Percentiles rank a stretch among this genome's conserved stretches.
These are phyloP conservation scores for Phaethornis superciliosus DNA, from an alignment of 2,113 vertebrate species.

Conservation along the genomic window DNA sequence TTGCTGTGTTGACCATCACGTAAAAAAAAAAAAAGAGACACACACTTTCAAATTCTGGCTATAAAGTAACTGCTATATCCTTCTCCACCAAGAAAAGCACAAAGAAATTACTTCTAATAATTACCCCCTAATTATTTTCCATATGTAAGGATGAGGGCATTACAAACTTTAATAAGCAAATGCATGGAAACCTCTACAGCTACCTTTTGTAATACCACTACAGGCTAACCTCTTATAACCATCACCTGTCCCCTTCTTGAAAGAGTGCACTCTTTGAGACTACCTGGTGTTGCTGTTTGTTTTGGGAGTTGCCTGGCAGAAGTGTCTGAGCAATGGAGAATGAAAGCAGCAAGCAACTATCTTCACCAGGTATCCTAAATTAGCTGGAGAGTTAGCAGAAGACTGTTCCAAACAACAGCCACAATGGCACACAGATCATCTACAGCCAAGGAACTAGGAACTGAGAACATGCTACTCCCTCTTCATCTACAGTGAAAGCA, in stretches of 20 bases:
- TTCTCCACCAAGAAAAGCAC: neutral
- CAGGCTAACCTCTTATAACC: neutral
- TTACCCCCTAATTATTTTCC: neutral
- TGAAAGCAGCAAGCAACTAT: neutral
- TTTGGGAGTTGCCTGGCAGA: conserved; percentile 33
- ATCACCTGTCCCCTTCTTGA: neutral
- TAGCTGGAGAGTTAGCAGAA: neutral
- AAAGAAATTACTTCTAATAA: neutral
- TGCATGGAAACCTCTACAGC: neutral
- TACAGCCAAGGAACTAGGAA: neutral
- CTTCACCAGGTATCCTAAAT: neutral
- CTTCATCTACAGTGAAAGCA: neutral
- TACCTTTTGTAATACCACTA: neutral
- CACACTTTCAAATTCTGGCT: neutral
- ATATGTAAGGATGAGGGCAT: neutral
- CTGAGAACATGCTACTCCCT: neutral
- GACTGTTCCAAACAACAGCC: neutral
- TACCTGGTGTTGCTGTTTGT: neutral
- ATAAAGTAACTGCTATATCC: neutral
- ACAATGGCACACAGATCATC: rapidly evolving
- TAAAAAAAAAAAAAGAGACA: neutral
- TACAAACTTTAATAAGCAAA: neutral
- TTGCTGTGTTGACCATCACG: neutral
- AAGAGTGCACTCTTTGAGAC: neutral
- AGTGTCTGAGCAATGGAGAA: neutral